Evolutionary conservation across 2,113 vertebrate genomes (phyloP).

Genomic region (Ondatra zibethicus): DNA sequence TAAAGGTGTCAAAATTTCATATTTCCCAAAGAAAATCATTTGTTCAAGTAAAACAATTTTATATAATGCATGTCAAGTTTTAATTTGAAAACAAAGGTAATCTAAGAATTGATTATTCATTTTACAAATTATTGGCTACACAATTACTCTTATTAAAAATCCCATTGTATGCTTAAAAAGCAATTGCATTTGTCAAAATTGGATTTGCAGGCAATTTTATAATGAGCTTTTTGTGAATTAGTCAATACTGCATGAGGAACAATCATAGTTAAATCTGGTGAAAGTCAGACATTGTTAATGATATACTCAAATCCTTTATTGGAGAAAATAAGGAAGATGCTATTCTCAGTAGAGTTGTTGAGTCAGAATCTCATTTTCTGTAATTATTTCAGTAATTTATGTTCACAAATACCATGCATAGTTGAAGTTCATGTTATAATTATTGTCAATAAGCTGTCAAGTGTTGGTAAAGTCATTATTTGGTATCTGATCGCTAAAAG

Average conservation of each 20-base stretch:
- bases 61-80: slow-evolving; percentile 8
- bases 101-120: slow-evolving; percentile 66
- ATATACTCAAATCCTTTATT: slow-evolving; percentile 52
- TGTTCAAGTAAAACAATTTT: slow-evolving; percentile 51
- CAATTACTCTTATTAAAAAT: slow-evolving; percentile 63
- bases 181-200: slow-evolving; percentile 68
- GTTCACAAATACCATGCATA: slow-evolving; percentile 50
- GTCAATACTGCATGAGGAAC: slow-evolving; percentile 39
- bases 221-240: slow-evolving; percentile 61
- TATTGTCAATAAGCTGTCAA: slow-evolving; percentile 54
- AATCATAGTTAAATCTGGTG: slow-evolving; percentile 53
- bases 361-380: slow-evolving; percentile 56
- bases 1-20: slow-evolving; percentile 58
- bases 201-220: slow-evolving; percentile 55
- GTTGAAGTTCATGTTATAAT: slow-evolving; percentile 62
- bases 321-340: slow-evolving; percentile 60
- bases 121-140: slow-evolving; percentile 69
- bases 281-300: slow-evolving; percentile 51
- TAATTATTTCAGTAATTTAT: slow-evolving; percentile 65
- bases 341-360: slow-evolving; percentile 49
- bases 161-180: slow-evolving; percentile 31
- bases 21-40: slow-evolving; percentile 35
- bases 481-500: slow-evolving; percentile 45
- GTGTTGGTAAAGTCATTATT: slow-evolving; percentile 52
- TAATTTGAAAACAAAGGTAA: slow-evolving; percentile 49